Percentiles rank a stretch among this genome's conserved stretches.
Evolutionary conservation across 2,797 vertebrate species (phyloP).

Genomic region (Limnodromus scolopaceus): DNA sequence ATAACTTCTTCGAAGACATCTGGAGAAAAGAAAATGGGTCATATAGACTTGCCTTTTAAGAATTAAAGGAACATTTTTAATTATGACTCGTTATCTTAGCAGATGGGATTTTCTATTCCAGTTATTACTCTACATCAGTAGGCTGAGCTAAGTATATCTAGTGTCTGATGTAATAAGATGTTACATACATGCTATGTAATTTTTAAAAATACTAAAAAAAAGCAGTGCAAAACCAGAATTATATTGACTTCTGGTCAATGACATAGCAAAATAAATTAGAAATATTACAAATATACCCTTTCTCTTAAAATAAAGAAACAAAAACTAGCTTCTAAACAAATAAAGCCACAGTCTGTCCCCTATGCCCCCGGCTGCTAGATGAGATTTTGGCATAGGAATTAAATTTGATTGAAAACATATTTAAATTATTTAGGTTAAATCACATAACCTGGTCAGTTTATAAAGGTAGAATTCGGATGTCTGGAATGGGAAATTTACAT

Average conservation of each 20-base stretch:
- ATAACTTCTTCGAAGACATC: not conserved
- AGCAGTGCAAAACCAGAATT: not conserved
- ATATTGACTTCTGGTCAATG: not conserved
- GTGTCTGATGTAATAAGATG: not conserved
- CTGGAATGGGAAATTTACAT: not conserved
- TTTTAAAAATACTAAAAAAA: not conserved
- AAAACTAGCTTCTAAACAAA: not conserved
- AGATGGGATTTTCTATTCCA: not conserved
- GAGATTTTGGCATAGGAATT: not conserved
- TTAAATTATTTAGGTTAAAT: not conserved
- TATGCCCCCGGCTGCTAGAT: fast-evolving
- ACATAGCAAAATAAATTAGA: not conserved
- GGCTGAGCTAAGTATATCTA: not conserved
- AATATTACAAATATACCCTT: not conserved
- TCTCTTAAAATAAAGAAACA: not conserved
- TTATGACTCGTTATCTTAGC: not conserved
- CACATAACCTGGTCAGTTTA: not conserved
- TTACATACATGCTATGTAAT: not conserved
- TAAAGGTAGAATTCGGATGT: not conserved
- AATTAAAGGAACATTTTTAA: not conserved
- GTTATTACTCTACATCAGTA: not conserved
- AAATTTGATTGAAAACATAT: not conserved
- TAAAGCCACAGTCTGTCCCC: not conserved
- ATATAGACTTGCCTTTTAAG: not conserved
- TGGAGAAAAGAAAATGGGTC: not conserved